Percentiles rank a stretch among this genome's conserved stretches.
Conservation (phyloP, 2,113 vertebrate genomes). For the Lanius collurio region DNA sequence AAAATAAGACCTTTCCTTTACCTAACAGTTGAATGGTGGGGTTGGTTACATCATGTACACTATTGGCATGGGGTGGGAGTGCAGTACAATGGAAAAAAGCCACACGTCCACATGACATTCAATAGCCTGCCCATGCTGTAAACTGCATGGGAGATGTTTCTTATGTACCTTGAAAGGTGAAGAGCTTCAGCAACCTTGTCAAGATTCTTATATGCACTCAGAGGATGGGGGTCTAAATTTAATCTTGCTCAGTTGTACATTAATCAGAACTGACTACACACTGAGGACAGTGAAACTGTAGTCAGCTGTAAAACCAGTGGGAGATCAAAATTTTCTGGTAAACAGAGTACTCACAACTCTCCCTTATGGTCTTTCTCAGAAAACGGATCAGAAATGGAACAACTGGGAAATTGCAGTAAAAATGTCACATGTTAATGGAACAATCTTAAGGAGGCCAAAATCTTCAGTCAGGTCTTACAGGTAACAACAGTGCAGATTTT, state of each 20-base stretch:
- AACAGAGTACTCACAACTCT: background rate
- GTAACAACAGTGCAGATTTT: background rate
- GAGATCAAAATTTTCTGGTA: background rate
- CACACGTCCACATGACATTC: background rate
- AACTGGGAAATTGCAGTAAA: background rate
- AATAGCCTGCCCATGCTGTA: background rate
- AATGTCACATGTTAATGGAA: background rate
- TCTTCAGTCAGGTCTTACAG: background rate
- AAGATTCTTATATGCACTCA: constrained; percentile 10
- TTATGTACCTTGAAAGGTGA: background rate
- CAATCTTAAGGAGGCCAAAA: background rate
- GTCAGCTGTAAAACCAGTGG: background rate
- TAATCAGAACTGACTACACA: constrained; percentile 9
- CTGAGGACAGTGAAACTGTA: background rate
- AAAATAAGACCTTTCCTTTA: background rate
- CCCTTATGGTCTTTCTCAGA: background rate
- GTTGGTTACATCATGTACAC: background rate
- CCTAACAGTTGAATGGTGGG: background rate
- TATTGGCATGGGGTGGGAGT: too few relatives aligned
- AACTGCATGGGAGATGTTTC: background rate
- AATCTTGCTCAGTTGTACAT: constrained; percentile 45
- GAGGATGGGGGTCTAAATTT: constrained; percentile 19
- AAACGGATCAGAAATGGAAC: background rate
- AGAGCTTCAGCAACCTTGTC: background rate
- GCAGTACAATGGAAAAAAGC: background rate